A percentile compares a stretch with the other conserved stretches of the same genome.
These are phyloP conservation scores for Ia io DNA, from an alignment of 2,113 vertebrate genomes.

Conservation along the genomic window DNA sequence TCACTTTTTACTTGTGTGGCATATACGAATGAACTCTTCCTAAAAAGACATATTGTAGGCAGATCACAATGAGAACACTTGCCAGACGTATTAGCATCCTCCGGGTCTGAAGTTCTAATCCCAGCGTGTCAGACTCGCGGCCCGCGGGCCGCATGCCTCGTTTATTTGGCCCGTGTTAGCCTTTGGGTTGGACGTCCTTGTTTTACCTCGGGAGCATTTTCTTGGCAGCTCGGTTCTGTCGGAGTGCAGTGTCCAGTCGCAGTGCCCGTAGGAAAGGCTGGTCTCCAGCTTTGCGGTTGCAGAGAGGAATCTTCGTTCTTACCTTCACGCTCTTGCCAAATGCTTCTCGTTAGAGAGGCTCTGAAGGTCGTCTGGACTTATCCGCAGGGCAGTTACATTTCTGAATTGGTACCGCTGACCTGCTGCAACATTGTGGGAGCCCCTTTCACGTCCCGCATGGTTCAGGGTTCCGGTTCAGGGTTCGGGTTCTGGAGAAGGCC, in stretches of 20 bases:
- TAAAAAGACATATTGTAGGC: not conserved
- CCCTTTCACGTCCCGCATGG: too few species aligned
- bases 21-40: not conserved
- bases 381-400: not conserved
- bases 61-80: not conserved
- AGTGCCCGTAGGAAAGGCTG: not conserved
- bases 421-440: not conserved
- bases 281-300: not conserved
- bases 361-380: not conserved
- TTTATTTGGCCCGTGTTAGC: too few species aligned
- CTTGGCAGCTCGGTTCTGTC: not conserved
- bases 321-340: not conserved
- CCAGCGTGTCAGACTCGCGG: too few species aligned
- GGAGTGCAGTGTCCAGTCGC: not conserved
- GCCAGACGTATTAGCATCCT: not conserved
- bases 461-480: too few species aligned
- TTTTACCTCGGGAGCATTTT: not conserved
- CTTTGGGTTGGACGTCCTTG: too few species aligned
- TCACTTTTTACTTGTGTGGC: not conserved
- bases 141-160: too few species aligned
- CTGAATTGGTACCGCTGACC: not conserved
- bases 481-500: too few species aligned
- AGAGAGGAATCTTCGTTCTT: not conserved
- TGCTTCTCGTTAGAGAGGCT: not conserved
- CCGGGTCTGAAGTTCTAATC: not conserved